phyloP scores from a whole-genome alignment of 2,797 vertebrate species.

The Anas capensis region DNA sequence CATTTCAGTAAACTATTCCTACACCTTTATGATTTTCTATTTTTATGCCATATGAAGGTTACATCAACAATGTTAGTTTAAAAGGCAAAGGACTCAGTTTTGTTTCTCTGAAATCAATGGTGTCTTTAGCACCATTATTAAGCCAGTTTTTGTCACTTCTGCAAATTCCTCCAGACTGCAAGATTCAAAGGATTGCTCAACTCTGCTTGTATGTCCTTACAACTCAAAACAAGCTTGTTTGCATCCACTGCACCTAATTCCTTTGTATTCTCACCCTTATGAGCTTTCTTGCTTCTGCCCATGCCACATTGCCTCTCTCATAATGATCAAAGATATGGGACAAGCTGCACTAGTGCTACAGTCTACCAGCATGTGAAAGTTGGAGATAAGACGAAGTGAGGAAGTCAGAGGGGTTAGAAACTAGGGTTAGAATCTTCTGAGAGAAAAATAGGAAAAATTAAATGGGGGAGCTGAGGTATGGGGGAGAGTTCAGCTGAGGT shows the following conservation, averaged over 20 bases:
- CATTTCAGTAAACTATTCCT: background rate
- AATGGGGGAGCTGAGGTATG: background rate
- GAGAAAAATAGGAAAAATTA: background rate
- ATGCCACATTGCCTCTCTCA: background rate
- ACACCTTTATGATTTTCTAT: background rate
- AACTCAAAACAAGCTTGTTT: background rate
- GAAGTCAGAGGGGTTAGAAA: background rate
- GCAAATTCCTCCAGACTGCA: background rate
- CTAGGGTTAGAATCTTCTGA: background rate
- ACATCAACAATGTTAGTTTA: background rate
- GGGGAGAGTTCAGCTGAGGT: background rate
- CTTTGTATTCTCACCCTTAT: accelerated
- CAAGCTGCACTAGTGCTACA: background rate
- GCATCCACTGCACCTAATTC: background rate
- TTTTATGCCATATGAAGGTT: background rate
- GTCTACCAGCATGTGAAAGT: background rate
- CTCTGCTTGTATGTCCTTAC: background rate
- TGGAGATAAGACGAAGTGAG: background rate
- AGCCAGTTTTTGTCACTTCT: background rate
- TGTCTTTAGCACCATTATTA: background rate
- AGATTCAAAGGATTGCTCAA: background rate
- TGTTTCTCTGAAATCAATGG: background rate
- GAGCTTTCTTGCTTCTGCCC: background rate
- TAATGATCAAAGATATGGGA: background rate
- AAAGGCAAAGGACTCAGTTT: background rate